Evolutionary conservation across 2,888 invertebrate species (phyloP).

Genomic region (Rhagium mordax): DNA sequence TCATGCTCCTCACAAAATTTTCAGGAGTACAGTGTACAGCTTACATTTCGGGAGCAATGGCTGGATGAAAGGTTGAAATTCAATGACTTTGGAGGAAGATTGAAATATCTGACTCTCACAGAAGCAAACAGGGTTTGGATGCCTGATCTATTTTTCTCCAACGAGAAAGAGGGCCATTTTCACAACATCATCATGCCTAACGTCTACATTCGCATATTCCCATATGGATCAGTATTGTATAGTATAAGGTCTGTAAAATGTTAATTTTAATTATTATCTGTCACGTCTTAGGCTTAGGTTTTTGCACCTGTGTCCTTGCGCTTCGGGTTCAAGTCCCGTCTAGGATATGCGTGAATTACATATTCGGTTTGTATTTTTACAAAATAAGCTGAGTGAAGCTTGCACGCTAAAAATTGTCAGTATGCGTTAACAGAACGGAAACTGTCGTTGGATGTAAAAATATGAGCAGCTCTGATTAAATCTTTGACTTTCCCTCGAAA

Average conservation of each 20-base stretch:
- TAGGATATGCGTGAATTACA: neutral
- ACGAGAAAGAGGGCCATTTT: slow-evolving; percentile 98
- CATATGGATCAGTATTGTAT: slow-evolving; percentile 95
- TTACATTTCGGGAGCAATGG: slow-evolving; percentile 98
- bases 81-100: slow-evolving; percentile 89
- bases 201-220: slow-evolving; percentile 96
- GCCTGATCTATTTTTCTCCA: slow-evolving; percentile 98
- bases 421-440: too few species aligned
- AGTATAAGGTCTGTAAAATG: slow-evolving; percentile 82
- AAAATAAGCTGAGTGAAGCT: neutral
- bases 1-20: slow-evolving; percentile 65
- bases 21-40: slow-evolving; percentile 97
- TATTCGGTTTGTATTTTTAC: neutral
- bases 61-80: slow-evolving; percentile 92
- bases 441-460: too few species aligned
- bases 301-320: slow-evolving; percentile 22
- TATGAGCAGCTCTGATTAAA: neutral
- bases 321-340: neutral
- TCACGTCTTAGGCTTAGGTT: neutral
- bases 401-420: neutral
- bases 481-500: neutral
- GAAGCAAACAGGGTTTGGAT: slow-evolving; percentile 98
- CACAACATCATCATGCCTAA: slow-evolving; percentile 99
- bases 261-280: slow-evolving; percentile 12
- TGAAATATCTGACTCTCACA: slow-evolving; percentile 93